Evolutionary conservation across 2,797 vertebrate genomes (phyloP).

Genomic region (Atherinosoma microstoma): DNA sequence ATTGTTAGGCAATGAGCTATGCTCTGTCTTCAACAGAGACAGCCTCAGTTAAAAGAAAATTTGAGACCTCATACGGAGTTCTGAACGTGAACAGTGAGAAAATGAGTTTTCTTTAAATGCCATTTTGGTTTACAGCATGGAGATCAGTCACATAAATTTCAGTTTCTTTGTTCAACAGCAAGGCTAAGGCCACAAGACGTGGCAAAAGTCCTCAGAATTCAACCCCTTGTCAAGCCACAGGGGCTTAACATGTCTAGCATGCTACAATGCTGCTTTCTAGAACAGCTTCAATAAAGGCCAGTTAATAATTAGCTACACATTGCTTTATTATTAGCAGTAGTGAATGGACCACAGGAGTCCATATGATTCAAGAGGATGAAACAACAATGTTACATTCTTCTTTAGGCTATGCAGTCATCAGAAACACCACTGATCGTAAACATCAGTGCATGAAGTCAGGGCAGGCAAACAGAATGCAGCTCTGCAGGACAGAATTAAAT

Average conservation of each 20-base stretch:
- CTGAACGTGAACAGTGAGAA: not conserved
- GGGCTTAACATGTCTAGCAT: not conserved
- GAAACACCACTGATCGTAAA: not conserved
- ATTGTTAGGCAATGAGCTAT: slow-evolving; percentile 9
- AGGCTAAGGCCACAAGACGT: slow-evolving; percentile 10
- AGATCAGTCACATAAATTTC: slow-evolving; percentile 9
- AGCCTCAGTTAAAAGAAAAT: slow-evolving; percentile 10
- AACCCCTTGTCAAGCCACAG: slow-evolving; percentile 8
- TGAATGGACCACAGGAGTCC: not conserved
- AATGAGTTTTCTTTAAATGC: not conserved
- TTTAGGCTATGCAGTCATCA: not conserved
- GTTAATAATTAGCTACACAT: slow-evolving; percentile 47
- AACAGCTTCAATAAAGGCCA: slow-evolving; percentile 54
- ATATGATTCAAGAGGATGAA: slow-evolving; percentile 20
- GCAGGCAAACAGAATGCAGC: not conserved
- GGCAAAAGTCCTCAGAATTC: slow-evolving; percentile 17
- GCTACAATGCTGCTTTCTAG: slow-evolving; percentile 1
- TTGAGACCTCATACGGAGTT: not conserved
- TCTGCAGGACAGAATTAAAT: not conserved
- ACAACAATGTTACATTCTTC: slow-evolving; percentile 2
- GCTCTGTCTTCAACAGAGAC: slow-evolving; percentile 8
- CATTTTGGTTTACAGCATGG: not conserved
- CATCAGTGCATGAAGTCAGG: not conserved
- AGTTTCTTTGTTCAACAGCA: slow-evolving; percentile 14
- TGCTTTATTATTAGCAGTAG: slow-evolving; percentile 32